These are phyloP conservation scores for Echinops telfairi DNA, from an alignment of 2,113 vertebrate genomes.

Conservation along the genomic window DNA sequence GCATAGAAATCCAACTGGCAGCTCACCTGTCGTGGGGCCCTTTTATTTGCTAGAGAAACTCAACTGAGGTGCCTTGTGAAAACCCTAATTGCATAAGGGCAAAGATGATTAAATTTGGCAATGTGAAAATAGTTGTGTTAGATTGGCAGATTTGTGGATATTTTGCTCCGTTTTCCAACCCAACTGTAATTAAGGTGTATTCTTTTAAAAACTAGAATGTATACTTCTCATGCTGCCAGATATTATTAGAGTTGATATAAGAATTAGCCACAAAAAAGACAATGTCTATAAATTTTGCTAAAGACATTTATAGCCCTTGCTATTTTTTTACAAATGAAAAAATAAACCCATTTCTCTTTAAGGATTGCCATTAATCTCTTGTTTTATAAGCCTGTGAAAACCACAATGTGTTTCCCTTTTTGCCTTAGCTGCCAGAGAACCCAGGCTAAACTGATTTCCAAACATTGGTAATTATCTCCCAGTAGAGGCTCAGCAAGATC, in stretches of 20 bases:
- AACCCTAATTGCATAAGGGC: constrained; percentile 29
- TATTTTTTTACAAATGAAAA: constrained; percentile 6
- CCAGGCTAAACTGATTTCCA: constrained; percentile 48
- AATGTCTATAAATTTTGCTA: background rate
- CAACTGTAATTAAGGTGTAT: constrained; percentile 10
- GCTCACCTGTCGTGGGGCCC: background rate
- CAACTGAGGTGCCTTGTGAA: constrained; percentile 47
- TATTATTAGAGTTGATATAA: constrained; percentile 11
- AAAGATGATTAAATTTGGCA: constrained; percentile 65
- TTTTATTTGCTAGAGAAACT: background rate
- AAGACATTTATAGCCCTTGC: background rate
- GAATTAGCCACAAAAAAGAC: constrained; percentile 48
- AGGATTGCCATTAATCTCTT: constrained; percentile 27
- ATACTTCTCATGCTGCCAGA: background rate
- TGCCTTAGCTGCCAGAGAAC: constrained; percentile 29
- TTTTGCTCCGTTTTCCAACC: constrained; percentile 56
- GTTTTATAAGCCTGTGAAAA: background rate
- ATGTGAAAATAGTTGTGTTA: constrained; percentile 32
- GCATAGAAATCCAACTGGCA: background rate
- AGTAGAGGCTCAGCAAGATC: constrained; percentile 25
- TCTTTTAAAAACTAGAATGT: constrained; percentile 53
- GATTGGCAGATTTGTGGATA: constrained; percentile 13
- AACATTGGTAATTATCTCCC: constrained; percentile 47
- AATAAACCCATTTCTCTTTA: constrained; percentile 47
- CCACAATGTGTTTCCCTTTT: background rate